Evolutionary conservation across 2,888 invertebrate genomes (phyloP), one percentile per base, ranked within the genome.

Genomic region (Silvanus unidentatus): DNA sequence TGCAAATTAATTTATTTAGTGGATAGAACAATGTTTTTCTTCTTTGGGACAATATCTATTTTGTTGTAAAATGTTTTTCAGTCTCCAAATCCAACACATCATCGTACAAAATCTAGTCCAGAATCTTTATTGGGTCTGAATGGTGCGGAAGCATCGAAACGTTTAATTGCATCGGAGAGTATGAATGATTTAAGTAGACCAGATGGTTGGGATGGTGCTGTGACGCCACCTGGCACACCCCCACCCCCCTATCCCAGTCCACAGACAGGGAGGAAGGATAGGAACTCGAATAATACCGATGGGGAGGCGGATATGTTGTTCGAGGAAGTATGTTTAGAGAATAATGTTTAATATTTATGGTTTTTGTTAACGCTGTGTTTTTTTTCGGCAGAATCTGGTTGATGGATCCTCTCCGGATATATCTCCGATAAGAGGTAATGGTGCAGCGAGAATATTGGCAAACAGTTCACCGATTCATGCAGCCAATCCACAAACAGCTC

Each of bases 181-280:
- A 75, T 80, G 74, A 76, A 72, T 44, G 79, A 81, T 62, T 67
- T 81, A 50, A 75, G 73, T 36, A 62, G 69, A 45, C 64, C 66
- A 22, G 69, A 70, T 29, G 65, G 69, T 9, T 74, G 75, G 48
- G 63, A 69, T 28, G 59, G 62, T 3, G 59, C 58, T 8, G 61
- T 66, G 56, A 53, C 73, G 57, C 59, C 70, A 50, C 64, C 89
- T 1, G 89, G 90, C 42, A 90, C 91, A n/a, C 91, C 91, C 34
- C 91, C 91, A 12, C 90, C 91, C 13, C 90, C 91, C 1, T 91
- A 91, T 71, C 78, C 77, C 28, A 71, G 73, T 60, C 74, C 75
- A 39, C 55, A 60, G 37, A 43, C 64, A 3, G 54, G 52, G 4
- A 57, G 69, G 41, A 57, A 63, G 43, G 61, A 59, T 30, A 53